phyloP scores from a whole-genome alignment of 2,113 vertebrate genomes.

The Aix galericulata region DNA sequence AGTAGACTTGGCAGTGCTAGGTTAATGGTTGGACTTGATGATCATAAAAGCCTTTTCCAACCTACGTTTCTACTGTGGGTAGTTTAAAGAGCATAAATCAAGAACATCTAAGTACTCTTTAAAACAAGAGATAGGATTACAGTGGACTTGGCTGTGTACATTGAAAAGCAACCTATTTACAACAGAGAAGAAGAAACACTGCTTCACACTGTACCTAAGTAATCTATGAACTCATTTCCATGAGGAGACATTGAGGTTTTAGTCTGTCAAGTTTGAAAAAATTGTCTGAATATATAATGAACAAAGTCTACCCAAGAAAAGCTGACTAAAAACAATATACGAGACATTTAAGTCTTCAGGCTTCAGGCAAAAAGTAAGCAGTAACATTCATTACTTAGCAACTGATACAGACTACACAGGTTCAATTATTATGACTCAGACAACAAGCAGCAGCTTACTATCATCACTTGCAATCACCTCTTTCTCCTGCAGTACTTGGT shows the following conservation, averaged over 20 bases:
- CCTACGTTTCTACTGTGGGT: not conserved
- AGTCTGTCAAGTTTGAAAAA: not conserved
- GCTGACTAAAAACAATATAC: not conserved
- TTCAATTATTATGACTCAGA: conserved; percentile 20
- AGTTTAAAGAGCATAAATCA: not conserved
- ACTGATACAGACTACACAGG: not conserved
- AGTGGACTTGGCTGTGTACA: not conserved
- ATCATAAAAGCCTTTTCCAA: too few species aligned
- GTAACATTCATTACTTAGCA: not conserved
- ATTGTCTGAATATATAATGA: not conserved
- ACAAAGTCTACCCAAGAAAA: not conserved
- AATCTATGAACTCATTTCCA: not conserved
- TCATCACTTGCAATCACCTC: not conserved
- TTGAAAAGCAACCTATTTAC: not conserved
- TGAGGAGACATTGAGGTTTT: not conserved
- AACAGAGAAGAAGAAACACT: not conserved
- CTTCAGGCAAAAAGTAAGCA: not conserved
- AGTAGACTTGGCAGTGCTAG: too few species aligned
- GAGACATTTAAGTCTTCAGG: not conserved
- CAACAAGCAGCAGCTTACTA: not conserved
- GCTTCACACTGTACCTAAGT: not conserved
- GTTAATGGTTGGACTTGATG: too few species aligned
- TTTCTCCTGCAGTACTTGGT: not conserved
- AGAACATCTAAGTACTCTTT: not conserved
- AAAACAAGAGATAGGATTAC: not conserved